Conservation (phyloP, 2,797 vertebrate genomes). For the Tokudaia tokunoshimensis region DNA sequence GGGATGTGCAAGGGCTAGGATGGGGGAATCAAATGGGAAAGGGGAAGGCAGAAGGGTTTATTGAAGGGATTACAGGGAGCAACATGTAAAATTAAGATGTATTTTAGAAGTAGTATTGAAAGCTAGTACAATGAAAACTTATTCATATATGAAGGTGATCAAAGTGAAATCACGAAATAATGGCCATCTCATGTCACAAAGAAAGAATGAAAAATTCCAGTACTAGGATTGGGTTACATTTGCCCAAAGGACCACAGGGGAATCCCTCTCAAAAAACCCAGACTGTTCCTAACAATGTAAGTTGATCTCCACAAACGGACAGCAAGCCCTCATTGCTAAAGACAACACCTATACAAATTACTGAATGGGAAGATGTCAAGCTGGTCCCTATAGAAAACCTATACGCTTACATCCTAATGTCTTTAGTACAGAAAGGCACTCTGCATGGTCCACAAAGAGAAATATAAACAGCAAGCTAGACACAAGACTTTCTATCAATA, state of each 20-base stretch:
- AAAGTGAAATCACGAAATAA: neutral
- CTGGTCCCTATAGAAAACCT: accelerated
- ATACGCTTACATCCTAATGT: neutral
- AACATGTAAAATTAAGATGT: neutral
- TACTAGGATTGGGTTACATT: neutral
- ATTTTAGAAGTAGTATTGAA: neutral
- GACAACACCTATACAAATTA: neutral
- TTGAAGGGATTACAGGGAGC: neutral
- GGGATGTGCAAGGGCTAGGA: neutral
- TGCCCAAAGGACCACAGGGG: no score
- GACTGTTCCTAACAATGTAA: neutral
- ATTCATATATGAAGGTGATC: neutral
- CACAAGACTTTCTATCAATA: no score
- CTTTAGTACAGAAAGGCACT: neutral
- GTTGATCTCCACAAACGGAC: no score
- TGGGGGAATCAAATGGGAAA: neutral
- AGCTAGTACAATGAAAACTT: neutral
- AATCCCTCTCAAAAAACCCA: neutral
- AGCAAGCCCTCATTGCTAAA: no score
- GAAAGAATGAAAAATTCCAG: no score
- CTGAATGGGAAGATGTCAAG: neutral
- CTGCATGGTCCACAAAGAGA: neutral
- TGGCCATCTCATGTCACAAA: neutral
- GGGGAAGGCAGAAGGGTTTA: neutral
- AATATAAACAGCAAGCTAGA: neutral